phyloP scores from a whole-genome alignment of 2,113 vertebrate genomes.

The Sakesphorus luctuosus region DNA sequence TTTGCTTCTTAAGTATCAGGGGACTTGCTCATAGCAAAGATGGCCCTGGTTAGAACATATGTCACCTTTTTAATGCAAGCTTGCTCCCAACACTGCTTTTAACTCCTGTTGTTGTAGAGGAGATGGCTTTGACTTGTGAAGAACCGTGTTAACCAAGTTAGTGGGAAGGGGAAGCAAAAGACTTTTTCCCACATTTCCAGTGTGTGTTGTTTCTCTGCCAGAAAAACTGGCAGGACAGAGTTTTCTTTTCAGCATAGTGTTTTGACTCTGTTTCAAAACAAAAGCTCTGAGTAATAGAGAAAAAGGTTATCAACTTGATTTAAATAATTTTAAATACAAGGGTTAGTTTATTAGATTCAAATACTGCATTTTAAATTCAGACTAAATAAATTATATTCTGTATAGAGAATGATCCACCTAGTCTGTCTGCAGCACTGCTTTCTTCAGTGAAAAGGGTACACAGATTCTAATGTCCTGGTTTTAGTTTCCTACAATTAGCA shows the following conservation, averaged over 20 bases:
- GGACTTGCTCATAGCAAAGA: neutral
- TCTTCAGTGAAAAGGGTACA: neutral
- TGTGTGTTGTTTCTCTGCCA: neutral
- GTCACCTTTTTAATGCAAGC: neutral
- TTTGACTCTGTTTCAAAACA: slow-evolving; percentile 27
- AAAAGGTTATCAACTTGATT: neutral
- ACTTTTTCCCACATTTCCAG: neutral
- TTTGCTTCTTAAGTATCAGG: neutral
- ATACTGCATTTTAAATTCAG: neutral
- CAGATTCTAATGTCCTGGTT: neutral
- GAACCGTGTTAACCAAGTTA: neutral
- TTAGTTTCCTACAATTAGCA: neutral
- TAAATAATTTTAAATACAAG: neutral
- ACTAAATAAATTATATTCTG: neutral
- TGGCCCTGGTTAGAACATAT: neutral
- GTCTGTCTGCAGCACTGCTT: neutral
- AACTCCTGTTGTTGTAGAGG: neutral
- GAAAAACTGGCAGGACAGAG: neutral
- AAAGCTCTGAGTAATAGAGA: neutral
- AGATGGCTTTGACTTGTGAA: neutral
- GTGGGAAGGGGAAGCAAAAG: neutral
- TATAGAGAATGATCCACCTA: neutral
- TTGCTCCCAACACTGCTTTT: neutral
- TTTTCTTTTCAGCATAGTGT: neutral
- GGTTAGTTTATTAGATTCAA: neutral